Evolutionary conservation across 2,113 vertebrate species (phyloP).

Genomic region (Epinephelus moara): DNA sequence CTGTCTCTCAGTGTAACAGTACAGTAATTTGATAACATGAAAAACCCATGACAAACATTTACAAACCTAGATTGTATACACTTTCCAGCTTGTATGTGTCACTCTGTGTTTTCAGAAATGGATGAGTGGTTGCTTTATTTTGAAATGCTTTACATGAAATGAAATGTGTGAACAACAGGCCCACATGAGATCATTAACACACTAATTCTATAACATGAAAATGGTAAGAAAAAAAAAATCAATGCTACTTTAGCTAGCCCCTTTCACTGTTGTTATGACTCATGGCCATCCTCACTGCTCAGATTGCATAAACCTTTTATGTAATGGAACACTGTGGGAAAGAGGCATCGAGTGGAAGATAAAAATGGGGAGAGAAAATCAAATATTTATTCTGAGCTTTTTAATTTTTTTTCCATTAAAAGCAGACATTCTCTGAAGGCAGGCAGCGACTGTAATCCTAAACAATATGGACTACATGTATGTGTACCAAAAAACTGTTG

Average conservation of each 20-base stretch:
- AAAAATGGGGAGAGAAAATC: conserved; percentile 83
- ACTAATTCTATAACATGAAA: conserved; percentile 43
- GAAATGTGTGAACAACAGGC: conserved; percentile 33
- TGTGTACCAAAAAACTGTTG: conserved; percentile 15
- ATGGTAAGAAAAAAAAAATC: conserved; percentile 61
- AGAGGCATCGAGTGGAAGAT: conserved; percentile 80
- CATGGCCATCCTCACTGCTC: conserved; percentile 78
- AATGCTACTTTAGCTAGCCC: conserved; percentile 72
- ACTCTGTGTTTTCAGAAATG: conserved; percentile 12
- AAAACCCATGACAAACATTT: conserved; percentile 15
- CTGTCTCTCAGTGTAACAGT: conserved; percentile 17
- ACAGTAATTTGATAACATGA: conserved; percentile 17
- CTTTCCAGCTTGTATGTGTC: conserved; percentile 19
- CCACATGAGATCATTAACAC: conserved; percentile 22
- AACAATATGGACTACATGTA: conserved; percentile 38
- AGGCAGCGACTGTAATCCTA: conserved; percentile 36
- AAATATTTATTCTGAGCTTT: conserved; percentile 84
- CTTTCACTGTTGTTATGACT: conserved; percentile 81
- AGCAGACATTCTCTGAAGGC: conserved; percentile 41
- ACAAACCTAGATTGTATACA: not conserved
- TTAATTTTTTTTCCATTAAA: conserved; percentile 66
- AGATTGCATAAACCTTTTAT: conserved; percentile 86
- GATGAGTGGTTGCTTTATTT: conserved; percentile 17
- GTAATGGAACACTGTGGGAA: conserved; percentile 84
- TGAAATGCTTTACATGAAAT: conserved; percentile 33